Conservation (phyloP, 2,888 invertebrate genomes). For the Drosophila crucigera region DNA sequence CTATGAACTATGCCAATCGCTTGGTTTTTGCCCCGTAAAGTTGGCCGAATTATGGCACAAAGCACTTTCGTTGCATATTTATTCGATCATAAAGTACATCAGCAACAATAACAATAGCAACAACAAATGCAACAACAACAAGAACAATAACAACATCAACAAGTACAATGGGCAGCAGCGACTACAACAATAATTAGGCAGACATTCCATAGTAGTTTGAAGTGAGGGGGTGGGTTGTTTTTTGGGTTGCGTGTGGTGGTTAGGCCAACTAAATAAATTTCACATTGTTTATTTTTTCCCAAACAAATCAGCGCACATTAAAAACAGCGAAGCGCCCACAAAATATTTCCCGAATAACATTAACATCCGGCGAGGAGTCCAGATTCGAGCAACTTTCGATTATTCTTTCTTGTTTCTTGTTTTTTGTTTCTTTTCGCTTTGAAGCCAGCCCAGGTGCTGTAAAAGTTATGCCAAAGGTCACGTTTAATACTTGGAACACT, state of each 20-base stretch:
- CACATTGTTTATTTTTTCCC: slow-evolving; percentile 74
- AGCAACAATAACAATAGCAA: slow-evolving; percentile 22
- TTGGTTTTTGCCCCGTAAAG: slow-evolving; percentile 44
- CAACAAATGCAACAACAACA: slow-evolving; percentile 15
- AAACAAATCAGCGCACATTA: slow-evolving; percentile 77
- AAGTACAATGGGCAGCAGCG: slow-evolving; percentile 6
- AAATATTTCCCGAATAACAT: slow-evolving; percentile 56
- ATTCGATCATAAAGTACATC: slow-evolving; percentile 64
- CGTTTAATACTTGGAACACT: background rate
- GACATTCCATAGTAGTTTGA: slow-evolving; percentile 39
- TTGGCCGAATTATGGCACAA: slow-evolving; percentile 62
- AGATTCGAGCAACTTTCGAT: slow-evolving; percentile 3
- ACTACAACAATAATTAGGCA: slow-evolving; percentile 43
- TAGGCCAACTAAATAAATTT: slow-evolving; percentile 73
- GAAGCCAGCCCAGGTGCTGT: slow-evolving; percentile 39
- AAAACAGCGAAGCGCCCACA: slow-evolving; percentile 69
- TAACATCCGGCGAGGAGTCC: slow-evolving; percentile 55
- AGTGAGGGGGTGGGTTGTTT: background rate
- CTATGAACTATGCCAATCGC: slow-evolving; percentile 31
- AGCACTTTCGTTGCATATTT: slow-evolving; percentile 71
- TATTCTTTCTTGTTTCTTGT: background rate
- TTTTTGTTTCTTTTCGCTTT: slow-evolving; percentile 21
- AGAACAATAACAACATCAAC: slow-evolving; percentile 8
- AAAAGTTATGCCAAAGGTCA: slow-evolving; percentile 20
- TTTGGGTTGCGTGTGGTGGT: background rate